A percentile compares a stretch with the other conserved stretches of the same genome.
Evolutionary conservation across 2,888 invertebrate genomes (phyloP).

Genomic region (Oxystoma pomonae): DNA sequence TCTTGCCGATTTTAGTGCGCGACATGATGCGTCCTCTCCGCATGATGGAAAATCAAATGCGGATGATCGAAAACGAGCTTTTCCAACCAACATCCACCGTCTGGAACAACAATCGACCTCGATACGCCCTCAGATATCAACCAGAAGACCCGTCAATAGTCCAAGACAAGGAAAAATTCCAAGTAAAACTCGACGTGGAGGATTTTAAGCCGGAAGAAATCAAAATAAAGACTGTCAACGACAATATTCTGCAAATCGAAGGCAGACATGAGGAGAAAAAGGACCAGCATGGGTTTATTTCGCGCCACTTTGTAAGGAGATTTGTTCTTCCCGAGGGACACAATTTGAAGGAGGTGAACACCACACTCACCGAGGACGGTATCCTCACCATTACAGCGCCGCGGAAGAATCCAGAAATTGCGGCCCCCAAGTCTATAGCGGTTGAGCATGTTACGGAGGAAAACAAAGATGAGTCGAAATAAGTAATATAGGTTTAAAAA

Average conservation of each 20-base stretch:
- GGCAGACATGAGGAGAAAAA: constrained; percentile 74
- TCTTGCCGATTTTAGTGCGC: constrained; percentile 31
- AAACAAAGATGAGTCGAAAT: no score
- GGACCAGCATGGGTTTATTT: constrained; percentile 71
- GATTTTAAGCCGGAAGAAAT: constrained; percentile 76
- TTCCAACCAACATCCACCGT: constrained; percentile 22
- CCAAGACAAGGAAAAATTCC: constrained; percentile 64
- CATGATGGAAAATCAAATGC: constrained; percentile 36
- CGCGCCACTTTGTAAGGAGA: constrained; percentile 70
- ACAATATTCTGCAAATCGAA: constrained; percentile 64
- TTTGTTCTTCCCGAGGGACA: constrained; percentile 74
- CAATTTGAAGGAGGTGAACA: constrained; percentile 67
- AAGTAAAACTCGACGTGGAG: constrained; percentile 69
- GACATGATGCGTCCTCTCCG: constrained; percentile 35
- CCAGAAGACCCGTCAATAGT: constrained; percentile 42
- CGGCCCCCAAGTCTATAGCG: constrained; percentile 25
- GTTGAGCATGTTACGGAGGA: constrained; percentile 24
- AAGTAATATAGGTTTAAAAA: no score
- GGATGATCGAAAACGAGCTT: constrained; percentile 30
- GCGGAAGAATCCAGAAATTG: constrained; percentile 38
- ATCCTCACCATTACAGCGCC: constrained; percentile 67
- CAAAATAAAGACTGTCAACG: constrained; percentile 68
- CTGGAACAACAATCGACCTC: constrained; percentile 25
- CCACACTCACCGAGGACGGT: constrained; percentile 73
- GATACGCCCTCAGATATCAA: constrained; percentile 23